Percentiles rank a stretch among this genome's conserved stretches.
Evolutionary conservation across 2,797 vertebrate genomes (phyloP).

Genomic region (Darevskia mixta): DNA sequence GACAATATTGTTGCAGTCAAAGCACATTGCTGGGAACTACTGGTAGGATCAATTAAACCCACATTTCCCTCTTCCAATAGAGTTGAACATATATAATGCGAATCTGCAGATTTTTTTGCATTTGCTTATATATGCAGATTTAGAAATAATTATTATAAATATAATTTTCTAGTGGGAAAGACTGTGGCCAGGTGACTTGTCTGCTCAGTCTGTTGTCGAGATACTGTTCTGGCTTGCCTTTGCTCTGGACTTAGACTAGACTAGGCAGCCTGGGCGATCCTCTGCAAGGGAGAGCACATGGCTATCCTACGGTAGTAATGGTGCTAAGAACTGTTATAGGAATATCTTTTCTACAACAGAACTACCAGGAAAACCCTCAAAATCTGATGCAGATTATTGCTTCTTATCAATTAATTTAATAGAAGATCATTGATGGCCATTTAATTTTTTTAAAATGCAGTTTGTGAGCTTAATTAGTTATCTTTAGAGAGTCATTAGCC

Average conservation of each 20-base stretch:
- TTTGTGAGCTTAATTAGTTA: constrained; percentile 17
- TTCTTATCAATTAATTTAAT: not conserved
- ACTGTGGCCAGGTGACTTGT: too few species aligned
- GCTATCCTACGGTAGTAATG: not conserved
- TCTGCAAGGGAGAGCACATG: not conserved
- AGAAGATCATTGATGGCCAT: not conserved
- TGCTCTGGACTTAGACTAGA: not conserved
- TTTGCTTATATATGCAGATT: not conserved
- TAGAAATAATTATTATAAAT: not conserved
- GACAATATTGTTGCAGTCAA: too few species aligned
- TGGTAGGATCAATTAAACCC: not conserved
- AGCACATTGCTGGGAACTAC: not conserved
- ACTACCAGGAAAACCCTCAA: rapidly evolving
- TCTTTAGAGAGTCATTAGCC: constrained; percentile 24
- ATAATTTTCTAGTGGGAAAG: not conserved
- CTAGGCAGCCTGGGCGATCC: not conserved
- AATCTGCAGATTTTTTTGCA: not conserved
- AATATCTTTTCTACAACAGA: too few species aligned
- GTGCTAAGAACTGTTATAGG: too few species aligned
- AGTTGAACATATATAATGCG: too few species aligned
- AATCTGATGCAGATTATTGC: constrained; percentile 21
- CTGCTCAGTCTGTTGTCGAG: not conserved
- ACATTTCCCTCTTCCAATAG: too few species aligned
- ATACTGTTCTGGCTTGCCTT: not conserved
- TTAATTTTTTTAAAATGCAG: not conserved